Percentiles rank a stretch among this genome's conserved stretches.
Evolutionary conservation across 2,888 invertebrate species (phyloP).

Genomic region (Ctenicera cuprea): DNA sequence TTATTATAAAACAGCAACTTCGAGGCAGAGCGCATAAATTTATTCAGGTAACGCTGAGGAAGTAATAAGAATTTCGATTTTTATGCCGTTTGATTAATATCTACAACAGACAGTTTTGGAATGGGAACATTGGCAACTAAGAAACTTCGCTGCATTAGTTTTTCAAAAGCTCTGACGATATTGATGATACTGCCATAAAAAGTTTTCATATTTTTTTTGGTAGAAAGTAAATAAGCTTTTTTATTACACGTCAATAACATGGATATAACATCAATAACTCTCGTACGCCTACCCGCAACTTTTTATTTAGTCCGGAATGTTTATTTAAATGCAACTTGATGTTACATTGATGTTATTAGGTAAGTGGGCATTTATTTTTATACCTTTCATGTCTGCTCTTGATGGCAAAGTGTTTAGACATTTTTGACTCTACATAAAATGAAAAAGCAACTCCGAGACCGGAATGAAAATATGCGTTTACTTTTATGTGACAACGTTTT

Average conservation of each 20-base stretch:
- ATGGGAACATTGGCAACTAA: constrained; percentile 21
- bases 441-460: no score
- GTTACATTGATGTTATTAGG: not conserved
- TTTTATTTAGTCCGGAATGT: constrained; percentile 21
- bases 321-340: not conserved
- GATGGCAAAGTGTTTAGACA: no score
- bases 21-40: constrained; percentile 26
- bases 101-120: constrained; percentile 28
- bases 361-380: no score
- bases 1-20: constrained; percentile 51
- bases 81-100: constrained; percentile 40
- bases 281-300: constrained; percentile 18
- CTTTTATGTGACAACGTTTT: no score
- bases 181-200: constrained; percentile 42
- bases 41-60: constrained; percentile 27
- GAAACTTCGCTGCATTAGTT: constrained; percentile 33
- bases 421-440: no score
- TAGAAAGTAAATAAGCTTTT: constrained; percentile 38
- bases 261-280: constrained; percentile 45
- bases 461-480: no score
- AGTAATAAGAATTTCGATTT: constrained; percentile 38
- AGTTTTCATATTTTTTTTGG: constrained; percentile 41
- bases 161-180: constrained; percentile 40
- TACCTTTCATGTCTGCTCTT: no score
- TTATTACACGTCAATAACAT: constrained; percentile 43